Base-by-base conservation (phyloP, 2,797 vertebrate species). In the Vultur gryphus region DNA sequence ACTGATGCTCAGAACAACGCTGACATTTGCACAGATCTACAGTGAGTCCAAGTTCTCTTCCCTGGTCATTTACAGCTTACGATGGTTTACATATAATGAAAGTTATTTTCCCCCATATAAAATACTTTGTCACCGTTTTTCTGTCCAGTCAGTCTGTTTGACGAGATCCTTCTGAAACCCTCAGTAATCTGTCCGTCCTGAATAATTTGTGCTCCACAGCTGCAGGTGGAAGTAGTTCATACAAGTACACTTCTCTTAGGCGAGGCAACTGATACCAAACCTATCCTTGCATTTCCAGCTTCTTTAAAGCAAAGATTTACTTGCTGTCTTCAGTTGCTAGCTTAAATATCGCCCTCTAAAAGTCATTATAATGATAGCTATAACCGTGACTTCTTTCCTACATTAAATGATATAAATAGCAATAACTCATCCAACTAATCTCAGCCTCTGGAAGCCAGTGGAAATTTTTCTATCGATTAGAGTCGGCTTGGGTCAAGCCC, bases 371-470 rank as follows among this genome's bases (percentile, higher is more conserved):
- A 82, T 64, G 84, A 71, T 48, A 90, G 75, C 86, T 73, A 35
- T 79, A 89, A 67, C 84, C 7, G 23, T 57, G 71, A 83, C 72
- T 89, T 95, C 80, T 93, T 89, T 89, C 13, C 7, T 90, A 71
- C 89, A 69, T 90, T 90, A 90, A 84, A 49, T 29, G 11, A 77
- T 94, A 93, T 91, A 94, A 97, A 95, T 90, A 94, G 90, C 83
- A 49, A 54, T 78, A 95, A 85, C 75, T 91, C 78, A 31, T 78
- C 55, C 59, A 93, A 89, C 58, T 90, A 93, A 95, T 89, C 86
- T 96, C 89, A 89, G 93, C 75, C 86, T 73, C 84, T 77, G 82
- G 69, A 95, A 94, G 81, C 78, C 81, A 94, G 90, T 87, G 89
- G 97, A 96, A 97, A 91, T 80, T 87, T 94, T 95, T 85, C 59